phyloP scores from a whole-genome alignment of 2,113 vertebrate species.

The Campylorhamphus procurvoides region DNA sequence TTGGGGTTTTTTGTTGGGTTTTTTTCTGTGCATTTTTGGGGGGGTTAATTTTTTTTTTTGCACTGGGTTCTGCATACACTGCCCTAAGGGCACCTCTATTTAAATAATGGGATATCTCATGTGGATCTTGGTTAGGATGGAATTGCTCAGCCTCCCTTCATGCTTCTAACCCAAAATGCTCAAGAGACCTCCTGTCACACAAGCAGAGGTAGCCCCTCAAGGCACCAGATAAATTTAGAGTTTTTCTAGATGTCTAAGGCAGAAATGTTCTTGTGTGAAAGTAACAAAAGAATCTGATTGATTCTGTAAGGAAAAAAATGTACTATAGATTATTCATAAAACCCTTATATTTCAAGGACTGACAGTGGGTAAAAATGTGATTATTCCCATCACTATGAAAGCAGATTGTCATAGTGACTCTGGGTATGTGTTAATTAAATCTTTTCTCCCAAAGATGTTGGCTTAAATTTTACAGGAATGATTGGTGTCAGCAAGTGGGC shows the following conservation, averaged over 20 bases:
- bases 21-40: background rate
- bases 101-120: constrained; percentile 35
- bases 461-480: constrained; percentile 45
- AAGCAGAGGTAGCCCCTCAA: constrained; percentile 36
- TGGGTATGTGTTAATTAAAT: constrained; percentile 71
- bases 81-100: constrained; percentile 14
- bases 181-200: constrained; percentile 53
- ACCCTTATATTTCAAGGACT: constrained; percentile 12
- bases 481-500: constrained; percentile 41
- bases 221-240: constrained; percentile 50
- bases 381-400: constrained; percentile 44
- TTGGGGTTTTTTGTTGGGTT: too few relatives aligned
- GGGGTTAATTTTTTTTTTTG: background rate
- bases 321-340: constrained; percentile 45
- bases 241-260: constrained; percentile 30
- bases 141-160: constrained; percentile 21
- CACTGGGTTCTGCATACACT: background rate
- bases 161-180: constrained; percentile 34
- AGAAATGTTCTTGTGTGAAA: constrained; percentile 25
- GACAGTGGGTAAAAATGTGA: constrained; percentile 16
- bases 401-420: constrained; percentile 50
- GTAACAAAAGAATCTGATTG: constrained; percentile 39
- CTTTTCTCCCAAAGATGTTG: constrained; percentile 37
- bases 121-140: background rate
- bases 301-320: constrained; percentile 25